Evolutionary conservation across 35 echinoderm and acorn worm genomes (phyloP), one percentile per base, ranked within the genome.

Genomic region (Stichopus chloronotus): DNA sequence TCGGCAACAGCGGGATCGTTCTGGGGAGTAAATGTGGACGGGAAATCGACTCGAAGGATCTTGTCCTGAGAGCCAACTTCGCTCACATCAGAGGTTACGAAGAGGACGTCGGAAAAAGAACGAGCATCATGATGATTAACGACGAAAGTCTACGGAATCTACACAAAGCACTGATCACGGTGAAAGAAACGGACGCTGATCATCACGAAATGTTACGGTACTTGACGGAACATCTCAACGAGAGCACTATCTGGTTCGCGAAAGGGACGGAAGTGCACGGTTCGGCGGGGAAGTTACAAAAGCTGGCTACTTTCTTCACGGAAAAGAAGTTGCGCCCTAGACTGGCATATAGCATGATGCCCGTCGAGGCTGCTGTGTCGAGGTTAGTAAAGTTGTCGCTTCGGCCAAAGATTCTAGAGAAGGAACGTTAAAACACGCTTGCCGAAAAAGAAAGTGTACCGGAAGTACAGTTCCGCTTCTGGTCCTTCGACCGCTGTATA

Each of bases 1-100:
- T 79, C 25, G 78, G 78, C 20, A 79, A 79, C 24, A 25, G 78
- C 25, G 78, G 78, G 5, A 79, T 79, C 11, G 7, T 79, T 30
- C 78, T 79, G 25, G 8, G 24, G 52, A 5, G 93, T 80, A 19
- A 43, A 58, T 94, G 93, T 56, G 93, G 93, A 17, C 55, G 25
- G 5, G 93, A 76, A 11, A 94, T 94, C 53, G 68, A 94, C 58
- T 6, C 52, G 13, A 68, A 94, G 43, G 84, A 94, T 59, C 6
- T 79, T 0, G 78, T 79, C 11, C 25, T 24, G 4, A n/a, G 78
- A 25, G 78, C 78, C 17, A 79, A 79, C 52, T 25, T 79, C 10
- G 78, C 78, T 23, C n/a, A 79, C n/a, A 79, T 79, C 11, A 23
- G 25, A 79, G 78, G 78, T 30, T 79, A 79, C 78, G 13, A 23